A percentile compares a stretch with the other conserved stretches of the same genome.
Evolutionary conservation across 2,797 vertebrate species (phyloP).

Genomic region (Molossus alvarezi): DNA sequence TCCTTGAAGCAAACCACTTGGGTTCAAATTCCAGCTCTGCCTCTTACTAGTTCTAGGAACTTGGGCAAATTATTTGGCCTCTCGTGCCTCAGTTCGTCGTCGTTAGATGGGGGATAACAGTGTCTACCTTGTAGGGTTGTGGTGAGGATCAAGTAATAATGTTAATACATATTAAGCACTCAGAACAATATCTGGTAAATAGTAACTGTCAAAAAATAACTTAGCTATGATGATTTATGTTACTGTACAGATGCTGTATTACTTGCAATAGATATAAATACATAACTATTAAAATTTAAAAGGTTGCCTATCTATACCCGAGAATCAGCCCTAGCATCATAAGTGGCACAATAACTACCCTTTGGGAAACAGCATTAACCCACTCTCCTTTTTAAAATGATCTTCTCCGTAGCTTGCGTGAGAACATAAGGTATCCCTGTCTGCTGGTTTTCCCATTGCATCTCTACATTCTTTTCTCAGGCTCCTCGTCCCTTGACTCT

Average conservation of each 20-base stretch:
- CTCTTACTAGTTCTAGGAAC: conserved; percentile 2
- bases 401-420: background rate
- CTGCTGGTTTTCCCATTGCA: accelerated
- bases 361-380: background rate
- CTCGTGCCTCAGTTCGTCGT: background rate
- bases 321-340: background rate
- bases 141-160: background rate
- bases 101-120: background rate
- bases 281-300: background rate
- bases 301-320: background rate
- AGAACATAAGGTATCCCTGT: background rate
- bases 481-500: background rate
- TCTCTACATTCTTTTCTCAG: background rate
- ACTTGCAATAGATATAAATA: background rate
- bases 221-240: background rate
- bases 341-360: background rate
- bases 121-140: background rate
- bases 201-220: conserved; percentile 11
- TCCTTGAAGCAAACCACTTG: background rate
- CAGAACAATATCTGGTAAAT: background rate
- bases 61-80: background rate
- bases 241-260: background rate
- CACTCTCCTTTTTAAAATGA: background rate
- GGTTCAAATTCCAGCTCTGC: background rate
- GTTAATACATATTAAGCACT: background rate